Conservation (phyloP, 2,888 invertebrate species). For the Byasa hedistus region DNA sequence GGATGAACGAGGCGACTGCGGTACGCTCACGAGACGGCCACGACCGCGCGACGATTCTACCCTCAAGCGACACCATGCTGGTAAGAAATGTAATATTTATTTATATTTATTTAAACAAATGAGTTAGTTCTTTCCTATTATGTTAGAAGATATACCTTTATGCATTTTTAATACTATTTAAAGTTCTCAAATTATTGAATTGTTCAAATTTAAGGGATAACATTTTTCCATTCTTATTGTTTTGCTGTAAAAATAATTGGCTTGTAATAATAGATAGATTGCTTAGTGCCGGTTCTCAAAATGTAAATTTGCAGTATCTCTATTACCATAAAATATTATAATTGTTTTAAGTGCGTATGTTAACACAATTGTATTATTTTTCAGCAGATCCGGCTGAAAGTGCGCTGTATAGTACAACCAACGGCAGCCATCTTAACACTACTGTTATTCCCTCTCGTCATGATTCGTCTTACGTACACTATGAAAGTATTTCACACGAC, state of each 20-base stretch:
- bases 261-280: too few relatives aligned
- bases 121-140: too few relatives aligned
- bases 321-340: not conserved
- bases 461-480: slow-evolving; percentile 58
- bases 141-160: too few relatives aligned
- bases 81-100: slow-evolving; percentile 38
- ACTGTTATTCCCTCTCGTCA: slow-evolving; percentile 48
- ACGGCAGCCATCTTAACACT: slow-evolving; percentile 42
- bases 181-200: too few relatives aligned
- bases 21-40: slow-evolving; percentile 78
- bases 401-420: slow-evolving; percentile 45
- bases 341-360: not conserved
- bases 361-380: not conserved
- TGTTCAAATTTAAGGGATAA: too few relatives aligned
- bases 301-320: not conserved
- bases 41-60: slow-evolving; percentile 61
- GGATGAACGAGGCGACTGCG: slow-evolving; percentile 65
- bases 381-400: slow-evolving; percentile 53
- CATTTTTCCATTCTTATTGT: too few relatives aligned
- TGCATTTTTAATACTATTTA: too few relatives aligned
- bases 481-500: slow-evolving; percentile 59
- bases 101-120: not conserved
- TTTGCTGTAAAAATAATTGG: too few relatives aligned
- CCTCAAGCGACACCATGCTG: slow-evolving; percentile 62
- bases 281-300: too few relatives aligned